Conservation (phyloP, 2,888 invertebrate species). For the Lycocerus yunnanus region DNA sequence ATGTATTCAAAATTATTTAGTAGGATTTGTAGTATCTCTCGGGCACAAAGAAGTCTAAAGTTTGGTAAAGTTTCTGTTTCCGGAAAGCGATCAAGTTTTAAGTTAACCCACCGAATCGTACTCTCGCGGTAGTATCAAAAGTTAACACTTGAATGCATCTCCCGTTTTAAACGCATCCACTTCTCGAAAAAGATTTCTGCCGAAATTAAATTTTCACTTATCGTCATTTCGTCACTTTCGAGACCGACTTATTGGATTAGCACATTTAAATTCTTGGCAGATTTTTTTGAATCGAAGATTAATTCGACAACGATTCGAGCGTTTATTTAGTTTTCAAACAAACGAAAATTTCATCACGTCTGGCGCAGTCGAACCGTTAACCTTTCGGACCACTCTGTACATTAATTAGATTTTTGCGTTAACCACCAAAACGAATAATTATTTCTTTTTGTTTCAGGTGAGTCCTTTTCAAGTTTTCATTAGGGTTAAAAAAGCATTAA, state of each 20-base stretch:
- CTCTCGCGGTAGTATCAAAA: not conserved
- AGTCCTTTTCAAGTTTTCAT: conserved; percentile 1
- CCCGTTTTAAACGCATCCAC: conserved; percentile 4
- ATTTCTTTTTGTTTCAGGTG: conserved; percentile 11
- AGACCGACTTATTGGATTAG: not conserved
- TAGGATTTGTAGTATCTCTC: conserved; percentile 13
- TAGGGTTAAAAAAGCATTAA: not conserved
- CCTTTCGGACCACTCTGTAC: not conserved
- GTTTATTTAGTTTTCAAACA: not conserved
- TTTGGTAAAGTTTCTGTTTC: conserved; percentile 14
- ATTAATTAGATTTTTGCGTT: not conserved
- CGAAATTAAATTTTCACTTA: conserved; percentile 3
- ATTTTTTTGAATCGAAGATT: not conserved
- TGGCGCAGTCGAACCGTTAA: too few species aligned
- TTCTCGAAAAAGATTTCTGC: conserved; percentile 1
- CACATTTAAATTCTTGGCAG: not conserved
- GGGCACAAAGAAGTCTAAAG: conserved; percentile 7
- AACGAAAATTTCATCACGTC: not conserved
- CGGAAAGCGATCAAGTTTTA: conserved; percentile 13
- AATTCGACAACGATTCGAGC: not conserved
- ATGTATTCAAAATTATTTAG: conserved; percentile 15
- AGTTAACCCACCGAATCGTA: conserved; percentile 1
- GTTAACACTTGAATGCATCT: conserved; percentile 19
- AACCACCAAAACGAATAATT: not conserved
- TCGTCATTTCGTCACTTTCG: not conserved